These are phyloP conservation scores for Acholoe squamosa DNA, from an alignment of 2,888 invertebrate species.

Conservation along the genomic window DNA sequence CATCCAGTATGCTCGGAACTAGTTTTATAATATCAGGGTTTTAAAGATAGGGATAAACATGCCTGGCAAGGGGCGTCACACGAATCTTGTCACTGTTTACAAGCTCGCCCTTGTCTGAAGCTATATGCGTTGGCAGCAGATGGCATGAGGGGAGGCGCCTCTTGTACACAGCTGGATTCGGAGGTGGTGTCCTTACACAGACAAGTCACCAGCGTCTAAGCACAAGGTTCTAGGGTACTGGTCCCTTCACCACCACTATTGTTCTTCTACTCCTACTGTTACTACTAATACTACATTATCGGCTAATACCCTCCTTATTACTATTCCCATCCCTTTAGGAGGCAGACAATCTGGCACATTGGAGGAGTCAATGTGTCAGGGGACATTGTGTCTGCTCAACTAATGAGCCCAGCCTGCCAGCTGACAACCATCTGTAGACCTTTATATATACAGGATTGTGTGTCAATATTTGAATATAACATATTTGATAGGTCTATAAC, in stretches of 20 bases:
- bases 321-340: not conserved
- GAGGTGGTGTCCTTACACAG: constrained; percentile 55
- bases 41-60: not conserved
- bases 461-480: no score
- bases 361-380: no score
- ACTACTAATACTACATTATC: constrained; percentile 17
- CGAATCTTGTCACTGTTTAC: constrained; percentile 60
- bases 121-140: constrained; percentile 60
- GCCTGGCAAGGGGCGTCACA: constrained; percentile 19
- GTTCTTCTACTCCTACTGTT: not conserved
- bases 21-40: not conserved
- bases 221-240: not conserved
- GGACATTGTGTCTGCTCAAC: no score
- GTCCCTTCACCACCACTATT: constrained; percentile 10
- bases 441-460: no score
- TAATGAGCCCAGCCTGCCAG: constrained; percentile 32
- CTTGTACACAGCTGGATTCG: constrained; percentile 60
- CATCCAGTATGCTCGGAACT: not conserved
- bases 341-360: not conserved
- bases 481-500: no score
- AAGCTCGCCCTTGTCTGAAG: constrained; percentile 61
- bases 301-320: constrained; percentile 14
- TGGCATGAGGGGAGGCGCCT: constrained; percentile 55
- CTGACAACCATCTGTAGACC: not conserved
- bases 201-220: constrained; percentile 57